Percentiles rank a stretch among this genome's conserved stretches.
Conservation (phyloP, 35 echinoderm and acorn worm species). For the Lytechinus pictus region DNA sequence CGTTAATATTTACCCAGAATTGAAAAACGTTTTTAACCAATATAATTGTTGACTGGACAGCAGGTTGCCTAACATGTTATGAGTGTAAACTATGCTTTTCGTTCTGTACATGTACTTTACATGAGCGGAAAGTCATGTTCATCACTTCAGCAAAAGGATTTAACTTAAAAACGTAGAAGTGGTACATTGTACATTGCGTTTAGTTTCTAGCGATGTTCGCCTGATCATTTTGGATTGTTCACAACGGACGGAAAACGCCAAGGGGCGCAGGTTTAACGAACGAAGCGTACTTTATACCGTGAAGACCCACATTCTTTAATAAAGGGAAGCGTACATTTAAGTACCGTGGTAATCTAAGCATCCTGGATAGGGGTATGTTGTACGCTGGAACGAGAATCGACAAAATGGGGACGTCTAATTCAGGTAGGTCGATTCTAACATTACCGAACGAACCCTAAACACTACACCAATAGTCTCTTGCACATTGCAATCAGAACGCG, state of each 20-base stretch:
- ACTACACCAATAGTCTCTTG: neutral
- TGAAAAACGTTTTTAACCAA: too few species aligned
- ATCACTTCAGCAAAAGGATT: too few species aligned
- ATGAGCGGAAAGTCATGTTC: too few species aligned
- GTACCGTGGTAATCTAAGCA: neutral
- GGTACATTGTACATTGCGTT: neutral
- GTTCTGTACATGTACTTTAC: too few species aligned
- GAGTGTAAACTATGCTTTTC: too few species aligned
- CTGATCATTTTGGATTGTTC: neutral
- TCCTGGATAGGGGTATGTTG: neutral
- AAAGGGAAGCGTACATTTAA: slow-evolving; percentile 16
- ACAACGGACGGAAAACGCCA: neutral
- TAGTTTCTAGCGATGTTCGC: neutral
- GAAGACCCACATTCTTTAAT: neutral
- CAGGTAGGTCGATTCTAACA: neutral
- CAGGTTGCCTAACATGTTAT: too few species aligned
- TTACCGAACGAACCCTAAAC: slow-evolving; percentile 18
- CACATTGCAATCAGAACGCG: neutral
- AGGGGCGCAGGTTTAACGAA: neutral
- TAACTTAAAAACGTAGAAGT: neutral
- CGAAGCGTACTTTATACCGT: neutral
- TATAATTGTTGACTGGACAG: too few species aligned
- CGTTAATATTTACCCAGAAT: too few species aligned
- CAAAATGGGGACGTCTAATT: neutral
- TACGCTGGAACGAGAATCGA: neutral